Evolutionary conservation across 2,113 vertebrate species (phyloP).

Genomic region (Bothrops jararaca): DNA sequence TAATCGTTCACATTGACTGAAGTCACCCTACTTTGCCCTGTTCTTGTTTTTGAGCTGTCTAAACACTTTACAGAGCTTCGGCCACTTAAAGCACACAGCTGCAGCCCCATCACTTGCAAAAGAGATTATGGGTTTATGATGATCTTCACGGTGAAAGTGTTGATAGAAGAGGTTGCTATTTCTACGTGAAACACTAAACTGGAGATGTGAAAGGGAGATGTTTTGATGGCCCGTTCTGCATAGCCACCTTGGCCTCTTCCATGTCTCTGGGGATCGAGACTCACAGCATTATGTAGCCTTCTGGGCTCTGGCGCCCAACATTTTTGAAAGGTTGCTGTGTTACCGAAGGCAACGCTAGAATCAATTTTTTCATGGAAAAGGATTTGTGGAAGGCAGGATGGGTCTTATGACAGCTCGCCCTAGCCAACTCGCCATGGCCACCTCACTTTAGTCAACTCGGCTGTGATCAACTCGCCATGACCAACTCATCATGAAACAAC

Average conservation of each 20-base stretch:
- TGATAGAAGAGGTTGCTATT: background rate
- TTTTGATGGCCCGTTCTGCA: background rate
- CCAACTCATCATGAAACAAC: too few relatives aligned
- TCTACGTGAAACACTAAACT: background rate
- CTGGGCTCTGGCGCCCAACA: background rate
- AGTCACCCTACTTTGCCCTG: accelerated
- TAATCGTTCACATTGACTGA: background rate
- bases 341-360: background rate
- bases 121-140: background rate
- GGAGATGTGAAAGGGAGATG: background rate
- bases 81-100: background rate
- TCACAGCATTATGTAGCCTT: background rate
- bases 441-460: too few relatives aligned
- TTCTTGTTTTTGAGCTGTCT: background rate
- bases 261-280: background rate
- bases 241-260: background rate
- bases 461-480: too few relatives aligned
- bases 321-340: background rate
- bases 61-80: background rate
- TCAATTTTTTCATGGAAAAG: background rate
- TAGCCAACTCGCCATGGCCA: too few relatives aligned
- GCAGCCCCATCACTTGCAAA: background rate
- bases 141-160: background rate
- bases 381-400: background rate
- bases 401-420: too few relatives aligned